Conservation (phyloP, 1,140 invertebrate genomes). For the Agrypnia vestita region DNA sequence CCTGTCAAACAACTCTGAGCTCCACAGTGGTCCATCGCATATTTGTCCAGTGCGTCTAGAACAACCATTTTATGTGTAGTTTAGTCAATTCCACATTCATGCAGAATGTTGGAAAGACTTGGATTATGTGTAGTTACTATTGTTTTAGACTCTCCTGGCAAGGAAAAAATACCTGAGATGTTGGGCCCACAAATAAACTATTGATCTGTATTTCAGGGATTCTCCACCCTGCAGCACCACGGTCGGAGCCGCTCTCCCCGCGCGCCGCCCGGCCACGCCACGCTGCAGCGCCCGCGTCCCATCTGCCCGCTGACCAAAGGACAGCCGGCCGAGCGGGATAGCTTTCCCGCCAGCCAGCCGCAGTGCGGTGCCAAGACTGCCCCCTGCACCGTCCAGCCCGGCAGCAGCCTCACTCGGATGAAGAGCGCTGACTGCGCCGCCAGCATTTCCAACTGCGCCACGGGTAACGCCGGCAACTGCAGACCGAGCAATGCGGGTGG, state of each 20-base stretch:
- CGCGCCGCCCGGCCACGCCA: constrained; percentile 29
- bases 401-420: background rate
- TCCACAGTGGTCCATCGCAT: background rate
- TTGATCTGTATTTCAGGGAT: constrained; percentile 45
- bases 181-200: background rate
- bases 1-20: no score
- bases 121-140: background rate
- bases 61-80: background rate
- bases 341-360: constrained; percentile 43
- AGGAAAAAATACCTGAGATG: background rate
- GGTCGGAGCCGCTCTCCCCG: constrained; percentile 52
- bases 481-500: background rate
- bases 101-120: no score
- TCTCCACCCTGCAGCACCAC: constrained; percentile 58
- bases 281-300: constrained; percentile 54
- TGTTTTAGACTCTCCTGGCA: background rate
- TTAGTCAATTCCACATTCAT: no score
- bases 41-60: background rate
- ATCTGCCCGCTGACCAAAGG: background rate
- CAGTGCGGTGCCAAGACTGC: background rate
- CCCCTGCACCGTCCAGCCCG: background rate
- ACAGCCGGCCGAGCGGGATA: background rate
- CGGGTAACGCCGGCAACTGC: background rate
- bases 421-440: background rate
- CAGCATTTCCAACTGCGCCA: no score